Evolutionary conservation across 2,797 vertebrate species (phyloP), one percentile per base, ranked within the genome.

Genomic region (Lagorchestes hirsutus): DNA sequence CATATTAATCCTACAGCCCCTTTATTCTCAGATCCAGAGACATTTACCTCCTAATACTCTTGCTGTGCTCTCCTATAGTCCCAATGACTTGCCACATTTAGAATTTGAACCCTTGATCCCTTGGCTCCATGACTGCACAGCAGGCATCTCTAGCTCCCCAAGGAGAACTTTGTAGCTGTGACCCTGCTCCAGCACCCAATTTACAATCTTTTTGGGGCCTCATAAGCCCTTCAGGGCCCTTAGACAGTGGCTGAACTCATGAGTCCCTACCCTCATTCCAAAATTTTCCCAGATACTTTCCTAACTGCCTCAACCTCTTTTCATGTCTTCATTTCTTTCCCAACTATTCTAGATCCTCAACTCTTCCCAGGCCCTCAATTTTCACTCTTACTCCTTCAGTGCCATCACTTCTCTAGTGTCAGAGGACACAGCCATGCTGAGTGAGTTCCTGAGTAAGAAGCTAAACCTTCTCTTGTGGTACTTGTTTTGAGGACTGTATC

Each of bases 391-490:
- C 57, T 54, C 50, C 46, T 46, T 91, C 99, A 99, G 99, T 95
- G 99, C 98, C 27, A 99, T 99, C 94, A 99, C 99, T 8, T 99
- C 99, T 0, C 99, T 99, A 2, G 98, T 99, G 40, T 99, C 99
- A 0, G 98, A 99, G 0, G 99, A 99, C 90, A 99, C 99, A 1
- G 99, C 99, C 91, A 96, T 97, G 0, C 97, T 99, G 98, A 99
- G 99, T 0, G 99, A 99, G 62, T 98, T 99, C 0, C 98, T 99
- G 97, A 99, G 98, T 0, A 92, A 98, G 29, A 96, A 99, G 14
- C 98, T 99, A 5, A 99, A 96, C 91, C 97, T 99, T 0, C 16
- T 99, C 90, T 99, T 99, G 98, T 99, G 99, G 99, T 99, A 99
- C 98, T 96, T 99, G 8, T 98, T 98, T 0, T 98, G 99, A 0